These are phyloP conservation scores for Monoplex corrugatus DNA, from an alignment of 2,888 invertebrate genomes.

Conservation along the genomic window DNA sequence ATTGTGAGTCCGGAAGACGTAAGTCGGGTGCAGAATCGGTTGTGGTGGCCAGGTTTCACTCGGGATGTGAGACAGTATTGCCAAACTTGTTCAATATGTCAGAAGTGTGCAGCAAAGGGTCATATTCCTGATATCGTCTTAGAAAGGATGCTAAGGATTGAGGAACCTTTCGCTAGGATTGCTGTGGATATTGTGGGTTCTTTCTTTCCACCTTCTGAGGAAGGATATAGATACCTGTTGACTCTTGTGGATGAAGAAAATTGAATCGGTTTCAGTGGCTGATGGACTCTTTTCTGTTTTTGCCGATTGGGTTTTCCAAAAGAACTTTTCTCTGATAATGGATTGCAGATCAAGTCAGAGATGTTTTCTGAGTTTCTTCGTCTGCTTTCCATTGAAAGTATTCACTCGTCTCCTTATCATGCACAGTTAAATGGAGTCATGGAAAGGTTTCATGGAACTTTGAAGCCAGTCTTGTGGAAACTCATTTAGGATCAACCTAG, in stretches of 20 bases:
- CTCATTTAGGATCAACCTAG: not conserved
- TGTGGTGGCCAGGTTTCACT: not conserved
- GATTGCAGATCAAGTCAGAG: not conserved
- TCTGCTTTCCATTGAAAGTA: not conserved
- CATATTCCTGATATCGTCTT: too few relatives aligned
- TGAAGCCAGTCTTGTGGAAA: not conserved
- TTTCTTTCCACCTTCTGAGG: not conserved
- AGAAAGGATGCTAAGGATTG: not conserved
- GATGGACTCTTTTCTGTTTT: not conserved
- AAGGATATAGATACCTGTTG: not conserved
- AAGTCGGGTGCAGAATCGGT: not conserved
- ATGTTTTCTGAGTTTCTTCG: not conserved
- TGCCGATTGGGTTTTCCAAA: not conserved
- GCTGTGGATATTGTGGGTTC: slow-evolving; percentile 11
- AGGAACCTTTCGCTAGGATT: not conserved
- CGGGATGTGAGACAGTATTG: not conserved
- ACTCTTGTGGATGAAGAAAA: not conserved
- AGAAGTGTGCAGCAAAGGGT: not conserved
- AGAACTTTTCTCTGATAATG: slow-evolving; percentile 29
- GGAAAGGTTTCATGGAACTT: not conserved
- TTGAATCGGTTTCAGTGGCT: not conserved
- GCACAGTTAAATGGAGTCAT: not conserved
- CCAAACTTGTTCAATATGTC: not conserved
- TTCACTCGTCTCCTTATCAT: not conserved
- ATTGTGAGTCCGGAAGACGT: not conserved